Evolutionary conservation across 2,113 vertebrate species (phyloP).

Genomic region (Daboia siamensis): DNA sequence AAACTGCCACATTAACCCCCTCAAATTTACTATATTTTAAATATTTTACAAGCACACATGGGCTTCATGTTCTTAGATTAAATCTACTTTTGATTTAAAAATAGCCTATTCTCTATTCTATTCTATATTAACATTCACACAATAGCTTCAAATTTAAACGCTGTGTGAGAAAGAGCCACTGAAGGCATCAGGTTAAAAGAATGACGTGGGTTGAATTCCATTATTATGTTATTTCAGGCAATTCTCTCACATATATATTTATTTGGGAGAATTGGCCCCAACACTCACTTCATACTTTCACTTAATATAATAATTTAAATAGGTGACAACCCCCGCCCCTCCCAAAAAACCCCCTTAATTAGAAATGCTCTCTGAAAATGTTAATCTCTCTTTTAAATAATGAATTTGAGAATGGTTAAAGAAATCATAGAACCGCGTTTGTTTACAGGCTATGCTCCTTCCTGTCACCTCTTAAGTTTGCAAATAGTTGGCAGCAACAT

Average conservation of each 20-base stretch:
- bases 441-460: slow-evolving; percentile 1
- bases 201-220: too few relatives aligned
- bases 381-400: not conserved
- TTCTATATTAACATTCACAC: not conserved
- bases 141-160: not conserved
- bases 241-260: not conserved
- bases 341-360: not conserved
- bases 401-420: not conserved
- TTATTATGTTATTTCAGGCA: not conserved
- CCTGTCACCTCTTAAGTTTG: not conserved
- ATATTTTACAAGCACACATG: not conserved
- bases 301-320: not conserved
- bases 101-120: not conserved
- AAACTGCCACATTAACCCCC: not conserved
- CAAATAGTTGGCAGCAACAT: not conserved
- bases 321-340: not conserved
- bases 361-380: not conserved
- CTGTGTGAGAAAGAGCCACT: not conserved
- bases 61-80: not conserved
- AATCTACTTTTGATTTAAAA: not conserved
- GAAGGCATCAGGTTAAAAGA: not conserved
- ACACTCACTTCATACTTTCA: not conserved
- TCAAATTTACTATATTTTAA: not conserved
- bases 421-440: not conserved
- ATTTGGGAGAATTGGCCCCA: not conserved